A percentile compares a stretch with the other conserved stretches of the same genome.
Evolutionary conservation across 2,113 vertebrate species (phyloP).

Genomic region (Mobula hypostoma): DNA sequence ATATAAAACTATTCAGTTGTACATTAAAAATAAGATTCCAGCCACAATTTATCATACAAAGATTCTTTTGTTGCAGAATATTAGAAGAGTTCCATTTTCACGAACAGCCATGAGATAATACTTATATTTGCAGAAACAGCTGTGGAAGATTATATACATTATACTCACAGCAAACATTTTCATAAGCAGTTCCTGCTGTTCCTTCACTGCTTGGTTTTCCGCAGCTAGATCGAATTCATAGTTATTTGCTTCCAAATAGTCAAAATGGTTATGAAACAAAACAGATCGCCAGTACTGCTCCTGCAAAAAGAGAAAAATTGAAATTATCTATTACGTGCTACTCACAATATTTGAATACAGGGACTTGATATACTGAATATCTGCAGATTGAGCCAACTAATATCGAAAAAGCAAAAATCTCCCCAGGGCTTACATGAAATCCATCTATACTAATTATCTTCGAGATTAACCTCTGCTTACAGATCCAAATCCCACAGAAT

Average conservation of each 20-base stretch:
- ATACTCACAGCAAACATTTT: slow-evolving; percentile 93
- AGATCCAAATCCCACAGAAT: background rate
- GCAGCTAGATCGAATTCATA: slow-evolving; percentile 72
- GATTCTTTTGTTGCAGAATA: background rate
- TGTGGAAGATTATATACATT: background rate
- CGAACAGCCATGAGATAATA: background rate
- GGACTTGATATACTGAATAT: background rate
- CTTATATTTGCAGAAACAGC: background rate
- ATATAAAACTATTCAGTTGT: background rate
- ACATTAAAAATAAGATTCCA: background rate
- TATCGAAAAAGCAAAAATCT: background rate
- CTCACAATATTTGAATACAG: slow-evolving; percentile 11
- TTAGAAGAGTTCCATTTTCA: background rate
- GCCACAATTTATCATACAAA: background rate
- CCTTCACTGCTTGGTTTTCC: slow-evolving; percentile 66
- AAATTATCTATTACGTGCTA: background rate
- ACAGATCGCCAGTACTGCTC: slow-evolving; percentile 88
- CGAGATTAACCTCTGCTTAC: background rate
- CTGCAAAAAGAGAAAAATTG: slow-evolving; percentile 52
- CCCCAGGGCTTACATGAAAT: background rate
- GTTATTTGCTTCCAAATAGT: slow-evolving; percentile 75
- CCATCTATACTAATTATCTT: background rate
- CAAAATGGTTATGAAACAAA: slow-evolving; percentile 74
- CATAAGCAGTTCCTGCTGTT: slow-evolving; percentile 89
- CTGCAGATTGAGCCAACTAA: background rate